A percentile compares a stretch with the other conserved stretches of the same genome.
Evolutionary conservation across 1,140 invertebrate species (phyloP).

Genomic region (Ladona fulva): DNA sequence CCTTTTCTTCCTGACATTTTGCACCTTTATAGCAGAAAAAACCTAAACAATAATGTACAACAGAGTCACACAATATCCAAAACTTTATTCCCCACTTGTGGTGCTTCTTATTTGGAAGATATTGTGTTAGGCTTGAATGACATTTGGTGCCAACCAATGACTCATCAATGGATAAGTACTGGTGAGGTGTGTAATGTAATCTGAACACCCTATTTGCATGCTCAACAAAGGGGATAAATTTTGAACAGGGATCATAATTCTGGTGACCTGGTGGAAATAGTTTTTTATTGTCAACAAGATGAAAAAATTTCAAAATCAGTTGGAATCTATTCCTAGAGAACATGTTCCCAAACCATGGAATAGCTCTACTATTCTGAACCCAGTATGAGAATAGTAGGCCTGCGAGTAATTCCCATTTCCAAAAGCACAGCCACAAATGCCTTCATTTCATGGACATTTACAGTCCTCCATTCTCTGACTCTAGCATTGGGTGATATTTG

Average conservation of each 20-base stretch:
- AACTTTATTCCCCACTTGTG: conserved; percentile 28
- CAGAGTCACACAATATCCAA: conserved; percentile 26
- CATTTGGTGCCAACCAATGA: conserved; percentile 26
- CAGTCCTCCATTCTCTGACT: background rate
- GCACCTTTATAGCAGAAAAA: conserved; percentile 26
- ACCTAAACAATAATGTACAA: conserved; percentile 27
- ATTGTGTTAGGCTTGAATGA: conserved; percentile 24
- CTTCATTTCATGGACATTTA: conserved; percentile 17
- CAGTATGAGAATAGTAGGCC: conserved; percentile 27
- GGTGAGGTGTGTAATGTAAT: conserved; percentile 26
- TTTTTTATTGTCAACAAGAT: conserved; percentile 22
- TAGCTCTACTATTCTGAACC: conserved; percentile 24
- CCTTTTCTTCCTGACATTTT: conserved; percentile 19
- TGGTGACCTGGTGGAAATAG: conserved; percentile 22
- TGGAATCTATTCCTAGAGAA: conserved; percentile 27
- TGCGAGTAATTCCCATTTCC: conserved; percentile 27
- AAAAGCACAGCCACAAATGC: conserved; percentile 26
- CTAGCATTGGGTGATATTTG: background rate
- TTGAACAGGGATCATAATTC: conserved; percentile 27
- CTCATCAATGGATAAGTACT: conserved; percentile 27
- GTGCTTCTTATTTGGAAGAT: conserved; percentile 29
- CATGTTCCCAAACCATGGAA: conserved; percentile 30
- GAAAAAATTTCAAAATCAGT: conserved; percentile 24
- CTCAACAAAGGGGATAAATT: conserved; percentile 26
- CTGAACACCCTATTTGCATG: conserved; percentile 28